Evolutionary conservation across 2,797 vertebrate genomes (phyloP).

Genomic region (Peromyscus aztecus): DNA sequence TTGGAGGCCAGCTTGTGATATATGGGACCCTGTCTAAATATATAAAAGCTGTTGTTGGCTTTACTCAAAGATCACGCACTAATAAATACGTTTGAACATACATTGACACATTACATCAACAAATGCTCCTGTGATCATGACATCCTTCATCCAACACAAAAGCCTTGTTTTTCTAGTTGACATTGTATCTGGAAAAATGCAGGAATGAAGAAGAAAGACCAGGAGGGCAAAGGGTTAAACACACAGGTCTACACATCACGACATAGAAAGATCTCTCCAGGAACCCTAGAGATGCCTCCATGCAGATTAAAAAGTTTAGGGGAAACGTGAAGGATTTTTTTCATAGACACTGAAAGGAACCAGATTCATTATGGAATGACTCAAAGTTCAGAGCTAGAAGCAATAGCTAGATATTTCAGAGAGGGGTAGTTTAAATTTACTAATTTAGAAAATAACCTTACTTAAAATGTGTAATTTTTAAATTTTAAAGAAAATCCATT

Average conservation of each 20-base stretch:
- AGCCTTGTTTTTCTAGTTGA: background rate
- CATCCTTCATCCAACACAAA: background rate
- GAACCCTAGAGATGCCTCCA: background rate
- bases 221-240: background rate
- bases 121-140: background rate
- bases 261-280: background rate
- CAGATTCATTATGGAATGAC: background rate
- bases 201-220: background rate
- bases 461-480: background rate
- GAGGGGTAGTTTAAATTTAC: background rate
- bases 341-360: background rate
- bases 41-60: background rate
- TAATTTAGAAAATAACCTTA: background rate
- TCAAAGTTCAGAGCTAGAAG: background rate
- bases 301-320: background rate
- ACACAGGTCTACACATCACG: background rate
- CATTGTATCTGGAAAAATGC: background rate
- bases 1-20: background rate
- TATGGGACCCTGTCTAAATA: too few species aligned
- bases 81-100: background rate
- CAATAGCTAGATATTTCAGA: background rate
- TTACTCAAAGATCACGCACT: background rate
- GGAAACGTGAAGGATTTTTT: background rate
- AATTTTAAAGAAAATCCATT: background rate
- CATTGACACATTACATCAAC: background rate